Percentiles rank a stretch among this genome's conserved stretches.
Conservation (phyloP, 2,888 invertebrate species). For the Meliscaeva auricollis region DNA sequence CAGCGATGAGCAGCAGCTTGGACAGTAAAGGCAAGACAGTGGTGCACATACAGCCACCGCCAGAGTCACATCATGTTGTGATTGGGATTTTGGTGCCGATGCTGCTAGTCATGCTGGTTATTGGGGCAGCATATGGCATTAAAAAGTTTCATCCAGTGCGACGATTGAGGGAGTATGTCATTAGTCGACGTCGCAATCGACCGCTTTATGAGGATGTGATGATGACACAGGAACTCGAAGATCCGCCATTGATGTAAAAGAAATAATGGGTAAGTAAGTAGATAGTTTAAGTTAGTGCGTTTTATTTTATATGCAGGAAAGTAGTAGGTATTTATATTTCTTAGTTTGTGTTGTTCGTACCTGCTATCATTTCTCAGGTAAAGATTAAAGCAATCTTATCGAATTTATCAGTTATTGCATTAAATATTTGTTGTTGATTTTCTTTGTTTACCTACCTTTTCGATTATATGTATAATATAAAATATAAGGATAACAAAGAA, state of each 20-base stretch:
- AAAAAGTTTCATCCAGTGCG: constrained; percentile 77
- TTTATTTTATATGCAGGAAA: no score
- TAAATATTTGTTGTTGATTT: no score
- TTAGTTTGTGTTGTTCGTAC: neutral
- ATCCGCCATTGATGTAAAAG: constrained; percentile 78
- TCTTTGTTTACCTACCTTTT: no score
- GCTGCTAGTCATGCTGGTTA: constrained; percentile 77
- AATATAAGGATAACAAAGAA: no score
- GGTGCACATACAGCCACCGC: constrained; percentile 68
- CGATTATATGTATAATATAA: no score
- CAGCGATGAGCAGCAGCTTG: constrained; percentile 37
- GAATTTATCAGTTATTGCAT: no score
- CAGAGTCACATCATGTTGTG: constrained; percentile 77
- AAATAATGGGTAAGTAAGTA: constrained; percentile 33
- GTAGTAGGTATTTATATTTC: no score
- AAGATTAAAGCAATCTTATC: constrained; percentile 9
- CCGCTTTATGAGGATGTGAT: constrained; percentile 79
- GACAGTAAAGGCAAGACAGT: constrained; percentile 58
- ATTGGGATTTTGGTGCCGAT: constrained; percentile 78
- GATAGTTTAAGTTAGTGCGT: no score
- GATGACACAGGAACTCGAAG: constrained; percentile 78
- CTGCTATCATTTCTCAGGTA: neutral
- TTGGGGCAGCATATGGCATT: constrained; percentile 75
- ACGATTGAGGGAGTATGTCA: constrained; percentile 76
- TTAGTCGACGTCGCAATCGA: constrained; percentile 77